These are phyloP conservation scores for Dendrolimus punctatus DNA, from an alignment of 1,140 invertebrate species.

Conservation along the genomic window DNA sequence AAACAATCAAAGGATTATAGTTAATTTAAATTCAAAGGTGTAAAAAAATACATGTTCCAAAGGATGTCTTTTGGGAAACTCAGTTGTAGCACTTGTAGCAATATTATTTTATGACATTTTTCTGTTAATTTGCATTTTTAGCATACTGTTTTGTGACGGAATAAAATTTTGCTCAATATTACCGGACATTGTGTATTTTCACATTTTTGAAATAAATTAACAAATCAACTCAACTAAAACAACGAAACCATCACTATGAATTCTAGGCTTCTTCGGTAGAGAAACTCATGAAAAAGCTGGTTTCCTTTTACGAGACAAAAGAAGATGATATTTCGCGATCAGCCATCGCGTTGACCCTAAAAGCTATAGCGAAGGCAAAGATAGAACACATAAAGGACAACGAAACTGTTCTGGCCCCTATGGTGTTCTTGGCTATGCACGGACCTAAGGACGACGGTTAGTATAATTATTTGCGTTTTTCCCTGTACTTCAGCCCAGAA, in stretches of 20 bases:
- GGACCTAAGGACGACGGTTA: conserved; percentile 77
- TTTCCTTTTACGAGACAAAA: conserved; percentile 81
- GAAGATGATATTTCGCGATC: conserved; percentile 80
- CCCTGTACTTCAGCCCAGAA: too few relatives aligned
- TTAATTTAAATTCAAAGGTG: too few relatives aligned
- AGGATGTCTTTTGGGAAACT: too few relatives aligned
- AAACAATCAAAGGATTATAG: too few relatives aligned
- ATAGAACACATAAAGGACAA: conserved; percentile 88
- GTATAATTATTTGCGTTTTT: conserved; percentile 1
- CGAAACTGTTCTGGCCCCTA: conserved; percentile 83
- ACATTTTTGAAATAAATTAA: background rate
- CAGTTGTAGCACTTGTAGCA: too few relatives aligned
- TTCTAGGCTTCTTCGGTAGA: conserved; percentile 83
- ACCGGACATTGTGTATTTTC: too few relatives aligned
- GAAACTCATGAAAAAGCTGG: conserved; percentile 87
- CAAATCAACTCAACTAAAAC: background rate
- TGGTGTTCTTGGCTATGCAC: conserved; percentile 93
- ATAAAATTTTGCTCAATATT: too few relatives aligned
- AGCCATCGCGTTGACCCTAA: conserved; percentile 84
- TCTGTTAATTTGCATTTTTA: too few relatives aligned
- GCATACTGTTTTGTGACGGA: too few relatives aligned
- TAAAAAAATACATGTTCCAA: too few relatives aligned
- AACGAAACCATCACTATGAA: background rate
- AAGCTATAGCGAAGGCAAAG: conserved; percentile 87
- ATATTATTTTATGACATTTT: too few relatives aligned